Conservation (phyloP, 2,113 vertebrate species). For the Pyrgilauda ruficollis region DNA sequence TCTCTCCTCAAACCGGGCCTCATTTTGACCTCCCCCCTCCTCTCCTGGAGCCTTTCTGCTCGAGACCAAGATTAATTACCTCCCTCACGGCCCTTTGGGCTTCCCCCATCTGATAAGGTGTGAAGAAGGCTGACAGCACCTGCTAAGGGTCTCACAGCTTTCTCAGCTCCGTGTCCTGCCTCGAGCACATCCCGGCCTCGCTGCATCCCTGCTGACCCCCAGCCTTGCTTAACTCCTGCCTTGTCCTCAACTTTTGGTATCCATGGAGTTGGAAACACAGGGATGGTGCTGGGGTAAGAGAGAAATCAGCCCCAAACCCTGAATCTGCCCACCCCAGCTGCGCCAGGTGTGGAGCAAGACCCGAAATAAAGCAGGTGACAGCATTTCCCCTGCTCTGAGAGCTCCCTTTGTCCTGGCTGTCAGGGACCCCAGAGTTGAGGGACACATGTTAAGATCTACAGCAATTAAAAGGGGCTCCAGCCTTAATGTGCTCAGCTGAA, state of each 20-base stretch:
- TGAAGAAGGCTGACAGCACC: constrained; percentile 67
- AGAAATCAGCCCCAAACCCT: not conserved
- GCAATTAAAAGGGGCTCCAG: constrained; percentile 28
- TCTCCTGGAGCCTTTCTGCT: constrained; percentile 22
- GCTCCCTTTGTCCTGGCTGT: not conserved
- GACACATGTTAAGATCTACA: not conserved
- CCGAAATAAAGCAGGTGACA: not conserved
- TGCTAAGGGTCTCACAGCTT: constrained; percentile 61
- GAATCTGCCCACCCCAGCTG: not conserved
- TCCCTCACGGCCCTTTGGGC: constrained; percentile 44
- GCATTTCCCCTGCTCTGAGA: accelerated
- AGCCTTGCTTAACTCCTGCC: not conserved
- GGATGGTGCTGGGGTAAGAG: not conserved
- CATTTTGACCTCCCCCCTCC: not conserved
- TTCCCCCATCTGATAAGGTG: constrained; percentile 69
- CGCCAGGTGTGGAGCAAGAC: accelerated
- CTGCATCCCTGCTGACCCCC: not conserved
- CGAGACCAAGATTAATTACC: constrained; percentile 63
- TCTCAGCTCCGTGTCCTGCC: not conserved
- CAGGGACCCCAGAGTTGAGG: not conserved
- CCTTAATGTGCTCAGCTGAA: constrained; percentile 42
- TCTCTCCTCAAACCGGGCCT: not conserved
- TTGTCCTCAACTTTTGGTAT: not conserved
- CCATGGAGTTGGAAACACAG: accelerated
- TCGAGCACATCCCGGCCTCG: not conserved